phyloP scores from a whole-genome alignment of 2,113 vertebrate species.

The Scatophagus argus region DNA sequence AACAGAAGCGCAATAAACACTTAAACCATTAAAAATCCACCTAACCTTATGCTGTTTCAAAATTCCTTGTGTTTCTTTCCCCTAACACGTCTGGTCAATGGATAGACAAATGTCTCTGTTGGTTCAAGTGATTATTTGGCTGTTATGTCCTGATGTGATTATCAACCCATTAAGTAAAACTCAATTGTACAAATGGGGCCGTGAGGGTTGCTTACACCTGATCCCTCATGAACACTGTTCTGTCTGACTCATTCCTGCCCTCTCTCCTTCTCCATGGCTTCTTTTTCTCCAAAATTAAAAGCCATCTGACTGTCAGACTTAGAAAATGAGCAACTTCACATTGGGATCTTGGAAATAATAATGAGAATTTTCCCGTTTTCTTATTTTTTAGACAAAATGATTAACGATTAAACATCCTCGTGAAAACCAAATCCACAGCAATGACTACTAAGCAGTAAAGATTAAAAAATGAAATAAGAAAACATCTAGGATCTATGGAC shows the following conservation, averaged over 20 bases:
- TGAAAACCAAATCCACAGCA: background rate
- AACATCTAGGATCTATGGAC: too few species aligned
- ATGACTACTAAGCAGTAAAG: background rate
- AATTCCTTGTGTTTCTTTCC: background rate
- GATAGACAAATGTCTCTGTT: constrained; percentile 36
- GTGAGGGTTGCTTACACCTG: constrained; percentile 59
- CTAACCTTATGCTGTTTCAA: background rate
- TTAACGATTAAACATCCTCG: background rate
- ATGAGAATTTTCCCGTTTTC: background rate
- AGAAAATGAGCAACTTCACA: too few species aligned
- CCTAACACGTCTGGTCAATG: constrained; percentile 43
- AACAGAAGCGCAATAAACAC: background rate
- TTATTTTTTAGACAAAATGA: background rate
- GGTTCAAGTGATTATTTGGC: constrained; percentile 54
- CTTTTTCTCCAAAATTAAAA: constrained; percentile 32
- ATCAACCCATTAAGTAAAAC: constrained; percentile 64
- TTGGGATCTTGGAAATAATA: too few species aligned
- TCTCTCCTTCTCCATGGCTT: constrained; percentile 13
- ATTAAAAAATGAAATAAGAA: background rate
- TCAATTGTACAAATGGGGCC: constrained; percentile 40
- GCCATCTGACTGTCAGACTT: constrained; percentile 48
- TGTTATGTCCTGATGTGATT: constrained; percentile 58
- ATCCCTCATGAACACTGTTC: constrained; percentile 48
- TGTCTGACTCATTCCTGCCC: constrained; percentile 2
- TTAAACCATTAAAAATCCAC: background rate